Percentiles rank a stretch among this genome's conserved stretches.
phyloP scores from a whole-genome alignment of 2,113 vertebrate species.

The Holacanthus passer region DNA sequence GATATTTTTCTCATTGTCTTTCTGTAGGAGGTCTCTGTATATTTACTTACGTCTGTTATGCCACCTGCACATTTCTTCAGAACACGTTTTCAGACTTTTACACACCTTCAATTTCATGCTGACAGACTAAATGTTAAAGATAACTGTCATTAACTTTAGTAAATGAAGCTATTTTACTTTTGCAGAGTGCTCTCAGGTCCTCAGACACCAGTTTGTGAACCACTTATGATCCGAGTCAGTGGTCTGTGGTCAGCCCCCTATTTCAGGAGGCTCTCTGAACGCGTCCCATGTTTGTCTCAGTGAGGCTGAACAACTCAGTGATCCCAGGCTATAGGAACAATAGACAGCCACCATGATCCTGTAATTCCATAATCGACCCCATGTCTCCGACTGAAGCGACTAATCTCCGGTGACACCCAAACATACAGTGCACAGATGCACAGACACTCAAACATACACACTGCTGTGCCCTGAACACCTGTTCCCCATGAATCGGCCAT shows the following conservation, averaged over 20 bases:
- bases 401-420: constrained; percentile 61
- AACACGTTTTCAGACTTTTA: background rate
- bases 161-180: background rate
- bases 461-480: constrained; percentile 37
- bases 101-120: background rate
- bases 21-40: background rate
- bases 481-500: constrained; percentile 24
- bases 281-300: constrained; percentile 8
- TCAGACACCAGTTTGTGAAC: background rate
- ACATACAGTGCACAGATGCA: constrained; percentile 41
- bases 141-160: background rate
- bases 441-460: constrained; percentile 7
- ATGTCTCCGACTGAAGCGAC: constrained; percentile 22
- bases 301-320: background rate
- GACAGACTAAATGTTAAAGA: background rate
- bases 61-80: background rate
- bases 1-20: background rate
- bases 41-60: background rate
- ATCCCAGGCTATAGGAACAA: constrained; percentile 55
- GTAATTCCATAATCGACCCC: constrained; percentile 52
- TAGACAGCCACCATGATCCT: constrained; percentile 25
- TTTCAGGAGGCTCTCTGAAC: constrained; percentile 11
- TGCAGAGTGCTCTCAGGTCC: background rate
- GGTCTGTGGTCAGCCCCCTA: background rate
- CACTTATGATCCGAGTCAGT: background rate